A percentile compares a stretch with the other conserved stretches of the same genome.
Evolutionary conservation across 2,888 invertebrate species (phyloP).

Genomic region (Diploptera punctata): DNA sequence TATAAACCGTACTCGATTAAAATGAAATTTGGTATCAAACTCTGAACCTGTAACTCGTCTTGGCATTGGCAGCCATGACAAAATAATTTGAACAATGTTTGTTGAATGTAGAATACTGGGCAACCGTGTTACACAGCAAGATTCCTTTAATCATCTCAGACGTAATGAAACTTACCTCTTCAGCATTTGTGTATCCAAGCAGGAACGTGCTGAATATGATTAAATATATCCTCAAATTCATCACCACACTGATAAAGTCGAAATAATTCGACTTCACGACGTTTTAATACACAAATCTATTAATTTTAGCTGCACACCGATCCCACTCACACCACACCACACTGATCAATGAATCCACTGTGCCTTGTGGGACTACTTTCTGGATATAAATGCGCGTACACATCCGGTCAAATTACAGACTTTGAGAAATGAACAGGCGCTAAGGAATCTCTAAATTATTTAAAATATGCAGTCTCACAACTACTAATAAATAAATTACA

Average conservation of each 20-base stretch:
- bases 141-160: constrained; percentile 45
- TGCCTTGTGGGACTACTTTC: constrained; percentile 32
- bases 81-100: constrained; percentile 26
- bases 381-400: constrained; percentile 5
- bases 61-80: constrained; percentile 39
- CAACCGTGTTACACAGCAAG: constrained; percentile 35
- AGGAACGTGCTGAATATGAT: constrained; percentile 75
- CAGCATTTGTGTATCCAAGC: constrained; percentile 75
- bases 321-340: constrained; percentile 39
- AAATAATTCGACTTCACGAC: constrained; percentile 40
- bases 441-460: no score
- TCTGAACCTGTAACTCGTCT: neutral
- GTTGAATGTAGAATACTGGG: constrained; percentile 5
- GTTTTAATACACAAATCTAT: constrained; percentile 41
- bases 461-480: no score
- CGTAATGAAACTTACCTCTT: constrained; percentile 67
- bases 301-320: constrained; percentile 32
- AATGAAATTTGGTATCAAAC: no score
- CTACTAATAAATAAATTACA: no score
- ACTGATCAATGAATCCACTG: constrained; percentile 40
- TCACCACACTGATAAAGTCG: constrained; percentile 60
- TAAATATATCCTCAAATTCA: constrained; percentile 80
- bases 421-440: neutral
- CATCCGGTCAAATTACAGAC: constrained; percentile 15
- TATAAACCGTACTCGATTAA: no score